phyloP scores from a whole-genome alignment of 2,888 invertebrate genomes.

The Drosophila cracens region DNA sequence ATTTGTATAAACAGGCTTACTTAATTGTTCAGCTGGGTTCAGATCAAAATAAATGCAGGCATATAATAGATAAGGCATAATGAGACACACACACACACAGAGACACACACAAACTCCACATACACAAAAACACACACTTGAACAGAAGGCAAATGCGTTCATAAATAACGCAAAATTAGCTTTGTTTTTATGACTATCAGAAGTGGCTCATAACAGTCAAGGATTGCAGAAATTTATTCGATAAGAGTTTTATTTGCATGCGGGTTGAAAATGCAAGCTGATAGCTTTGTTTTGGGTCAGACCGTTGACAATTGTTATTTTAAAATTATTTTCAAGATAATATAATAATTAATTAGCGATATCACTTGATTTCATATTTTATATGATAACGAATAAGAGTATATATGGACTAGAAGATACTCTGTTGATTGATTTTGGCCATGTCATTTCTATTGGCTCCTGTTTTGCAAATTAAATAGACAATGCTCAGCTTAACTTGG shows the following conservation, averaged over 20 bases:
- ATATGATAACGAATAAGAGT: background rate
- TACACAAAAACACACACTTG: background rate
- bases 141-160: constrained; percentile 26
- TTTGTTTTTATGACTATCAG: constrained; percentile 1
- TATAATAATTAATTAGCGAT: background rate
- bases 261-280: constrained; percentile 7
- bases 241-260: background rate
- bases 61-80: constrained; percentile 31
- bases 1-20: constrained; percentile 38
- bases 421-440: background rate
- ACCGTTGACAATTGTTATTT: constrained; percentile 4
- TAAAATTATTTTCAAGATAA: background rate
- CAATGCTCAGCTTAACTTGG: background rate
- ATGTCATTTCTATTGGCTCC: no score
- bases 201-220: constrained; percentile 39
- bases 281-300: background rate
- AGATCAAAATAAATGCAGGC: constrained; percentile 32
- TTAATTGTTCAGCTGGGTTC: constrained; percentile 41
- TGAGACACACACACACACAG: background rate
- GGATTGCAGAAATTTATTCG: constrained; percentile 53
- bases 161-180: constrained; percentile 49
- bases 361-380: background rate
- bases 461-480: background rate
- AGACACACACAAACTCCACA: background rate
- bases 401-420: background rate